Base-by-base conservation (phyloP, 2,113 vertebrate species). In the Elephantulus edwardii region DNA sequence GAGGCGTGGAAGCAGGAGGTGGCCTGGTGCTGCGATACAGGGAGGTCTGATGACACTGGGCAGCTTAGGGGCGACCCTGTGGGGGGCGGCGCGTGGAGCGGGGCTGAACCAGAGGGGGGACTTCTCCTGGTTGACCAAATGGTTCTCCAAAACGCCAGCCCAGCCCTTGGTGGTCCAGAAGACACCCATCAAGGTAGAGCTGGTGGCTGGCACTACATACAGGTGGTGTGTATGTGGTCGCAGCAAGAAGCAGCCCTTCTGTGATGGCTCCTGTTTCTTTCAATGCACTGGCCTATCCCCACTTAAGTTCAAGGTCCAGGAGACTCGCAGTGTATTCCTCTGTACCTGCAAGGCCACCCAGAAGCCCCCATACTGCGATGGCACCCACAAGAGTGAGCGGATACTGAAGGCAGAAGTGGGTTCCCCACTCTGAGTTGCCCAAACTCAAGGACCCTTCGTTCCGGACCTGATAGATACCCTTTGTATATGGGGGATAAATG, bases 191-290 rank as follows among this genome's bases (percentile, higher is more conserved):
- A 97, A 96, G 58, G 98, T 98, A 94, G 97, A 98, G 46, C 92
- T 98, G 38, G 80, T 97, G 64, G 98, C 96, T 58, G 98, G 98
- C 2, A 98, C 98, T 91, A 95, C 90, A 3, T 98, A 98, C 86
- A 96, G 97, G 0, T 98, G 98, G 98, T 98, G 98, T 94, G 95
- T 97, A 14, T 98, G 98, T 95, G 98, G 98, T 62, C 97, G 97
- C 91, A 99, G 98, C 97, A 97, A 96, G 92, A 98, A 98, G 14
- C 98, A 99, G 98, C 98, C 98, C 40, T 99, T 98, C 97, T 99
- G 98, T 26, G 98, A 99, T 0, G 98, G 98, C 0, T 60, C 98
- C 82, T 98, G 99, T 97, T 96, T 70, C 92, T 96, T 83, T 9
- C 91, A 96, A 13, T 96, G 97, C 3, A 98, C 97, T 0, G 97